Base-by-base conservation (phyloP, 2,113 vertebrate genomes). In the Sander vitreus region DNA sequence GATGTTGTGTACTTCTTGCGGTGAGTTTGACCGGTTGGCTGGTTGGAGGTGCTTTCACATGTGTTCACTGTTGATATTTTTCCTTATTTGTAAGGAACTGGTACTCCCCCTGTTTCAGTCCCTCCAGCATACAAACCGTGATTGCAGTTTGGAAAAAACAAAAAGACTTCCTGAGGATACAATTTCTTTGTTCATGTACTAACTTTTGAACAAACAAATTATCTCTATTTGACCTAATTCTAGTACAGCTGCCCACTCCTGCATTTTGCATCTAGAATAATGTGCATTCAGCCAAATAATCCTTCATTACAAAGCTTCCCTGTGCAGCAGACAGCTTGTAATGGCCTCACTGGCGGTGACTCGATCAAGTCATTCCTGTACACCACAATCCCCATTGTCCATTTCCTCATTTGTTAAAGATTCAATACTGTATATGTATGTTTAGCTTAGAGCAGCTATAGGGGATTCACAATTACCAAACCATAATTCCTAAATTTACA, bases 11-110 rank as follows among this genome's bases (percentile, higher is more conserved):
- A 85, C 71, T 92, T 91, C 79, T 91, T 94, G 93, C 92, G 84
- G 93, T 96, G 94, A 92, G 90, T 94, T 95, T 95, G 94, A 92
- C 91, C 89, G 76, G 90, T 95, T 93, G 85, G 88, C 90, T 95
- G 90, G 88, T 95, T 95, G 86, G 65, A 94, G 92, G 90, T 95
- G 91, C 93, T 92, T 90, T 91, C 88, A 91, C 85, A 88, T 91
- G 88, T 95, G 92, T 95, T 92, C 73, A 89, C 84, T 86, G 84
- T 93, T 89, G 72, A 89, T 87, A 85, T 93, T 91, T 91, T 85
- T 91, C 88, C 91, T 93, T 91, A 55, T 89, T 85, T 86, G 85
- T 81, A 86, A 93, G 93, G 79, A 94, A 93, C 94, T 93, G 89
- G 90, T 90, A 76, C 88, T 87, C 63, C 84, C 75, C 81, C 79